These are phyloP conservation scores for Sericinus montela DNA, from an alignment of 2,888 invertebrate species.

Conservation along the genomic window DNA sequence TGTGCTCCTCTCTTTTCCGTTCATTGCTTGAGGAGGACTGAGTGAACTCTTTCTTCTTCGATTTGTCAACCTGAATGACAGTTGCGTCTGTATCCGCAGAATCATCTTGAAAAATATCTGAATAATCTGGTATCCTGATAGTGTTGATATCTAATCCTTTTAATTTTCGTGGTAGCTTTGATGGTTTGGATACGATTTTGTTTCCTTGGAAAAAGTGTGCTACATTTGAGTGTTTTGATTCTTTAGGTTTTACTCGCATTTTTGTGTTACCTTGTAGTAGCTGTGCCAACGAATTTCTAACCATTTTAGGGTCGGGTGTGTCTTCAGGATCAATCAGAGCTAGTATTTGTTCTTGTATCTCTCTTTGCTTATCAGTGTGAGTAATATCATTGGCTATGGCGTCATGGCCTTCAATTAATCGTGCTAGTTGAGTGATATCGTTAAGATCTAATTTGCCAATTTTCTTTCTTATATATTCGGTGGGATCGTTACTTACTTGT, in stretches of 20 bases:
- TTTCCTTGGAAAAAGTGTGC: slow-evolving; percentile 43
- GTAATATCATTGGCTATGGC: slow-evolving; percentile 28
- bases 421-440: slow-evolving; percentile 58
- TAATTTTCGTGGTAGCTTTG: slow-evolving; percentile 45
- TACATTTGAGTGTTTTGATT: slow-evolving; percentile 31
- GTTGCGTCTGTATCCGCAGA: slow-evolving; percentile 54
- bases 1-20: slow-evolving; percentile 26
- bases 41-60: slow-evolving; percentile 28
- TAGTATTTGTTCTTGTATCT: slow-evolving; percentile 61
- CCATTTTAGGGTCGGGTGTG: slow-evolving; percentile 47
- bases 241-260: slow-evolving; percentile 34
- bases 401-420: slow-evolving; percentile 63
- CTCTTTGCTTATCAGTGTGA: slow-evolving; percentile 46
- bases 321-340: slow-evolving; percentile 59
- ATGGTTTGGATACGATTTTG: slow-evolving; percentile 31
- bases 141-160: slow-evolving; percentile 53
- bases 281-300: slow-evolving; percentile 50
- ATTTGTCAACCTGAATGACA: slow-evolving; percentile 32
- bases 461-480: slow-evolving; percentile 59
- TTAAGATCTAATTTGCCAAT: slow-evolving; percentile 64
- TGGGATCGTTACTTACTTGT: slow-evolving; percentile 69
- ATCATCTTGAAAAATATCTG: slow-evolving; percentile 47
- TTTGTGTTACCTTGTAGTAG: slow-evolving; percentile 50
- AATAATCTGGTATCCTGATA: slow-evolving; percentile 38
- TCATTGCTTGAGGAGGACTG: slow-evolving; percentile 31